Conservation (phyloP, 1,140 invertebrate genomes). For the Cydia pomonella region DNA sequence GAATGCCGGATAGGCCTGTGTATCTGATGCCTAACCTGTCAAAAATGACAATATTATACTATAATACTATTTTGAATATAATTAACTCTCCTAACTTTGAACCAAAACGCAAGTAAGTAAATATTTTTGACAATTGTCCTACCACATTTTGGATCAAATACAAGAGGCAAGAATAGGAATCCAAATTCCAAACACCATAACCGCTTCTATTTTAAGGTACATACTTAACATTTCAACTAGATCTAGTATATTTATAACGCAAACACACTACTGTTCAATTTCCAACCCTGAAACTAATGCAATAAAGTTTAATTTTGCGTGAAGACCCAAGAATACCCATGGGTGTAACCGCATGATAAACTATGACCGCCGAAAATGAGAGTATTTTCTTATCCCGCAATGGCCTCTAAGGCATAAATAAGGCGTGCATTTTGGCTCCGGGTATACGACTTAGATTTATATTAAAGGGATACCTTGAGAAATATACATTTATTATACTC, state of each 20-base stretch:
- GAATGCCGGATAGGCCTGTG: too few species aligned
- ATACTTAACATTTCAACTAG: background rate
- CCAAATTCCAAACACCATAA: background rate
- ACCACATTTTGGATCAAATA: too few species aligned
- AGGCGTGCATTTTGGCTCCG: background rate
- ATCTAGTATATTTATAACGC: background rate
- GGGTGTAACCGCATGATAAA: background rate
- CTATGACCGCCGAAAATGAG: conserved; percentile 1
- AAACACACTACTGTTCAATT: background rate
- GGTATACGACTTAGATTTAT: background rate
- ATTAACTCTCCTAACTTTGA: too few species aligned
- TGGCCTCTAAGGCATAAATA: background rate
- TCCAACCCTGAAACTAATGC: background rate
- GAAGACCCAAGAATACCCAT: background rate
- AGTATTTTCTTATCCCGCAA: background rate
- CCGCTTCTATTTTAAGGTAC: background rate
- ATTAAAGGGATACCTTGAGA: background rate
- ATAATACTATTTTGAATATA: too few species aligned
- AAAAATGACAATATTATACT: too few species aligned
- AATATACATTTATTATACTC: too few species aligned
- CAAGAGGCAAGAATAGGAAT: background rate
- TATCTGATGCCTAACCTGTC: too few species aligned
- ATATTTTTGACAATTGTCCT: too few species aligned
- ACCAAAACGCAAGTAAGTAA: too few species aligned
- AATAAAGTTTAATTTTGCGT: background rate